Evolutionary conservation across 2,113 vertebrate genomes (phyloP), one percentile per base, ranked within the genome.

Genomic region (Gila orcuttii): DNA sequence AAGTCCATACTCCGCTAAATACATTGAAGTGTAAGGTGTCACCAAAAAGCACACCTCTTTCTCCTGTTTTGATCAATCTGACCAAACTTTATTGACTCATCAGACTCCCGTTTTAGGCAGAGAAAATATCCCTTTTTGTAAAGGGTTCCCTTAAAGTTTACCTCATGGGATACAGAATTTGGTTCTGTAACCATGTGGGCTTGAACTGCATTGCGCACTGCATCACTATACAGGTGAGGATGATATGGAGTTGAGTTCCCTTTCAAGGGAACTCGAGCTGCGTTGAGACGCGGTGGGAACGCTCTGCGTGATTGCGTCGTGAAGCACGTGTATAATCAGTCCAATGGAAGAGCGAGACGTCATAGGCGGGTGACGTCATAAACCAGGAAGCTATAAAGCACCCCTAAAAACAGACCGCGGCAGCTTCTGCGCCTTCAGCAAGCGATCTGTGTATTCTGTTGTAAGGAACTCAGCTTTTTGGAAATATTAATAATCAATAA

Each of bases 41-140:
- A 87, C 76, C 28, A 87, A 66, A 79, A 84, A 87, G 62, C 64
- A 84, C 47, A 87, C 47, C 74, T 83, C 64, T 11, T 84, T 84
- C 15, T 87, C 73, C 31, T 83, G n/a, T 76, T 76, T 73, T 82
- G 50, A 85, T 71, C 84, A 88, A 83, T 88, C 71, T 79, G 60
- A 62, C 39, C 39, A 42, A 42, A 42, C 39, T 42, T 42, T 6
- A 42, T 42, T 42, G 6, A 42, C 39, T 42, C 39, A 42, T 42
- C 39, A 85, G 75, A 87, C 52, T 47, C 59, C 11, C 42, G 9
- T 75, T 52, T 82, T 75, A 74, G 76, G 50, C 42, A 73, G 50
- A 73, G 84, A 86, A 84, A 84, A 84, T 6, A 84, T 84, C 84
- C 84, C 23, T 45, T 86, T 57, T 71, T 86, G 62, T 80, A 80